phyloP scores from a whole-genome alignment of 1,140 invertebrate genomes.

The Ceratoteleas bidentatus region DNA sequence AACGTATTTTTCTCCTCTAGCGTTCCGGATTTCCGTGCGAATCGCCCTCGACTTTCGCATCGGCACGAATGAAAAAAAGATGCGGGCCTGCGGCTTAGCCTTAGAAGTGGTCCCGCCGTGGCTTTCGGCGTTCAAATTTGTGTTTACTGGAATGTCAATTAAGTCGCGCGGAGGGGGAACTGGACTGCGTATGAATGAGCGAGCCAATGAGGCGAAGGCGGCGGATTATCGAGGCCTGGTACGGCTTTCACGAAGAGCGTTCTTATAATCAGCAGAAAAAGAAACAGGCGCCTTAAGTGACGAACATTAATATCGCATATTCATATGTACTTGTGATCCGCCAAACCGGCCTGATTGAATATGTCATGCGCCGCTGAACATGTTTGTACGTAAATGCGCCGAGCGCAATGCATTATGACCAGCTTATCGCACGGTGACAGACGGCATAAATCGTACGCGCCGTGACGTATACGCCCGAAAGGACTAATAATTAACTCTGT shows the following conservation, averaged over 20 bases:
- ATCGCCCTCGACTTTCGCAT: too few species aligned
- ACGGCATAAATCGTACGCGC: slow-evolving; percentile 71
- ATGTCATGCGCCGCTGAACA: slow-evolving; percentile 64
- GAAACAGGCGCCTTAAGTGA: slow-evolving; percentile 47
- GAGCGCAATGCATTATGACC: slow-evolving; percentile 70
- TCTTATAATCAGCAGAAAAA: slow-evolving; percentile 25
- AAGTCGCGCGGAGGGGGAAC: background rate
- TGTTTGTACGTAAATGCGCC: slow-evolving; percentile 60
- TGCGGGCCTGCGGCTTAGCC: too few species aligned
- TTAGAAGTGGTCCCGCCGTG: too few species aligned
- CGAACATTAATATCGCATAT: slow-evolving; percentile 64
- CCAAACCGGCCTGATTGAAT: slow-evolving; percentile 68
- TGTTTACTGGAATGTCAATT: too few species aligned
- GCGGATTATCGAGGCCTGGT: slow-evolving; percentile 23
- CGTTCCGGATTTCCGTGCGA: too few species aligned
- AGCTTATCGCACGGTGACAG: slow-evolving; percentile 71
- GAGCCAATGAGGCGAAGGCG: slow-evolving; percentile 9
- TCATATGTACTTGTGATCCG: slow-evolving; percentile 52
- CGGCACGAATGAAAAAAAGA: too few species aligned
- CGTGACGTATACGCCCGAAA: slow-evolving; percentile 58
- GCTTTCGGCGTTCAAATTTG: too few species aligned
- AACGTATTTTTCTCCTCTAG: too few species aligned
- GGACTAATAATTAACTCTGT: slow-evolving; percentile 69
- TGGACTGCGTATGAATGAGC: slow-evolving; percentile 1
- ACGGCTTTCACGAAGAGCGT: slow-evolving; percentile 33